phyloP scores from a whole-genome alignment of 92 coral and sea anemone species.

The Desmophyllum pertusum region DNA sequence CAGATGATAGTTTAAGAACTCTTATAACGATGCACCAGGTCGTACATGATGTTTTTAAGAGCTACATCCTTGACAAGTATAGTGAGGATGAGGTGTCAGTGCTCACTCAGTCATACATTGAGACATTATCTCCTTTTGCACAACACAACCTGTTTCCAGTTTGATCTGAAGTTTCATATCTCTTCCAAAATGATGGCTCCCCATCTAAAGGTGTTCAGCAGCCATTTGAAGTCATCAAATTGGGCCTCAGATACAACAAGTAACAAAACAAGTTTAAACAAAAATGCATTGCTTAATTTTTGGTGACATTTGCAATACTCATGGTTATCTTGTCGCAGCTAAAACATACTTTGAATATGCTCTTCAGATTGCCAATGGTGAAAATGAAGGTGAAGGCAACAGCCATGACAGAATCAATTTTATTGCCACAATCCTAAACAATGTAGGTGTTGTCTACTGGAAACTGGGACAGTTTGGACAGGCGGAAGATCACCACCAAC shows the following conservation, averaged over 20 bases:
- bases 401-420: not conserved
- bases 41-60: slow-evolving; percentile 12
- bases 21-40: slow-evolving; percentile 15
- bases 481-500: slow-evolving; percentile 12
- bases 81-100: not conserved
- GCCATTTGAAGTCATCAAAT: not conserved
- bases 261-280: not conserved
- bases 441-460: not conserved
- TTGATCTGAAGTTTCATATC: slow-evolving; percentile 15
- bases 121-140: slow-evolving; percentile 2
- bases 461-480: not conserved
- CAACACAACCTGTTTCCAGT: not conserved
- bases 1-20: not conserved
- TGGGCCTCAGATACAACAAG: not conserved
- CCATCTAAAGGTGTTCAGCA: slow-evolving; percentile 1
- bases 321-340: not conserved
- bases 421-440: not conserved
- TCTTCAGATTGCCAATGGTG: not conserved
- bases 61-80: not conserved
- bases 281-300: not conserved
- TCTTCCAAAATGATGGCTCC: slow-evolving; percentile 18
- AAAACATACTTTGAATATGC: slow-evolving; percentile 1
- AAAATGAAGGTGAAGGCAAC: not conserved
- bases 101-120: not conserved
- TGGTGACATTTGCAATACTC: not conserved